A percentile compares a stretch with the other conserved stretches of the same genome.
Evolutionary conservation across 2,113 vertebrate genomes (phyloP).

Genomic region (Eudorcas thomsonii): DNA sequence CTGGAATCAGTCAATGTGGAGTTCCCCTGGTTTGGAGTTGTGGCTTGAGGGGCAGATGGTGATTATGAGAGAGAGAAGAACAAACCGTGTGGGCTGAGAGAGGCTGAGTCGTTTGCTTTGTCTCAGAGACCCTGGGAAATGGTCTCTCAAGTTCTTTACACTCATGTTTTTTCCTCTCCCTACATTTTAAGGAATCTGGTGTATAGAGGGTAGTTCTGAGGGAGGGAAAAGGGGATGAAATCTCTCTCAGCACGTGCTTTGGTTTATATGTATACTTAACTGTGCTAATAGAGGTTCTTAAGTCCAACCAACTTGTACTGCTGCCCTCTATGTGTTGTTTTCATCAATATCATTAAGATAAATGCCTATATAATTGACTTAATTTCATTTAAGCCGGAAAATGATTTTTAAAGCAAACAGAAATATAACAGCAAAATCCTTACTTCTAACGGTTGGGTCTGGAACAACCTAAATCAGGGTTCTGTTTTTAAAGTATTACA

Average conservation of each 20-base stretch:
- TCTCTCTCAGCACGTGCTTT: neutral
- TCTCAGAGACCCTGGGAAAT: neutral
- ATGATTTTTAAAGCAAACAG: conserved; percentile 29
- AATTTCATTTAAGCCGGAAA: neutral
- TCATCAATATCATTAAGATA: neutral
- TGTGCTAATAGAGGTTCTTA: neutral
- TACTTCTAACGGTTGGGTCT: neutral
- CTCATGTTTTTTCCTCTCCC: neutral
- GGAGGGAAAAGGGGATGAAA: neutral
- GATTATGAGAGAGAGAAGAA: neutral
- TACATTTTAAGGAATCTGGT: neutral
- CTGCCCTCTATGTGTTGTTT: neutral
- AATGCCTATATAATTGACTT: neutral
- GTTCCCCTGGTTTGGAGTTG: neutral
- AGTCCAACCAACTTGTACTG: neutral
- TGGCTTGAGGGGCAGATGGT: neutral
- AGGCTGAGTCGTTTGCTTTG: neutral
- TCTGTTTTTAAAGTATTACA: neutral
- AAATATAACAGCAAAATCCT: neutral
- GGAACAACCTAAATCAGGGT: neutral
- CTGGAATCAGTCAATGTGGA: fast-evolving
- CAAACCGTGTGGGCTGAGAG: neutral
- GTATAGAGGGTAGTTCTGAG: neutral
- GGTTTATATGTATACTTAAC: neutral
- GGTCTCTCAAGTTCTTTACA: neutral